Conservation (phyloP, 2,888 invertebrate genomes). For the Leptopilina myrica region DNA sequence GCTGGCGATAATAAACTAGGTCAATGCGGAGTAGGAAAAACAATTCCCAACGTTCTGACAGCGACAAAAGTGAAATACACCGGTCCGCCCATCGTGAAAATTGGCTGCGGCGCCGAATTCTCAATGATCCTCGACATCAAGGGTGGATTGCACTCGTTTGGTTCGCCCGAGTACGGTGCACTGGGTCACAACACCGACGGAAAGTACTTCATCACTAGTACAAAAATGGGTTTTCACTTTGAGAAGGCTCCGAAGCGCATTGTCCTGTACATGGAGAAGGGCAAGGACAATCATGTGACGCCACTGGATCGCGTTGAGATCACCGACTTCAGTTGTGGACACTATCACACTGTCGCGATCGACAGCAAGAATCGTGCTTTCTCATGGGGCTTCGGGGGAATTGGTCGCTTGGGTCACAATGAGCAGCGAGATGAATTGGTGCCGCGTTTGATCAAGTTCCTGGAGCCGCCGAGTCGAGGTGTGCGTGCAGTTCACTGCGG, state of each 20-base stretch:
- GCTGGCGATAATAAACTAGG: slow-evolving; percentile 96
- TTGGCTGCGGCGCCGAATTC: slow-evolving; percentile 95
- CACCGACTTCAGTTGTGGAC: slow-evolving; percentile 93
- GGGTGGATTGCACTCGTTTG: slow-evolving; percentile 93
- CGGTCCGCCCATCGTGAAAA: slow-evolving; percentile 92
- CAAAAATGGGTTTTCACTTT: slow-evolving; percentile 91
- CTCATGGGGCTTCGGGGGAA: slow-evolving; percentile 98
- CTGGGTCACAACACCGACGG: slow-evolving; percentile 96
- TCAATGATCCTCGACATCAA: slow-evolving; percentile 93
- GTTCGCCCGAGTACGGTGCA: slow-evolving; percentile 95
- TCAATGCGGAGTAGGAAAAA: slow-evolving; percentile 91
- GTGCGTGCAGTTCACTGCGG: slow-evolving; percentile 90
- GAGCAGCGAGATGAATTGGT: slow-evolving; percentile 95
- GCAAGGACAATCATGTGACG: slow-evolving; percentile 89
- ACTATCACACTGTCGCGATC: slow-evolving; percentile 93
- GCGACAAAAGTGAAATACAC: slow-evolving; percentile 83
- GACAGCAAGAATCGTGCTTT: slow-evolving; percentile 93
- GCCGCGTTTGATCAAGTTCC: slow-evolving; percentile 88
- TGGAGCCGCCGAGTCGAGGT: slow-evolving; percentile 91
- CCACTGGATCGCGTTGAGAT: slow-evolving; percentile 92
- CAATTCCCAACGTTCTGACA: slow-evolving; percentile 75
- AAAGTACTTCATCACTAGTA: slow-evolving; percentile 93
- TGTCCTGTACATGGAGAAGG: slow-evolving; percentile 91
- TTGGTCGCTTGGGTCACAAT: slow-evolving; percentile 94
- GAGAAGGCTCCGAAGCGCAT: slow-evolving; percentile 91